Evolutionary conservation across 1,140 invertebrate genomes (phyloP).

Genomic region (Anastrepha ludens): DNA sequence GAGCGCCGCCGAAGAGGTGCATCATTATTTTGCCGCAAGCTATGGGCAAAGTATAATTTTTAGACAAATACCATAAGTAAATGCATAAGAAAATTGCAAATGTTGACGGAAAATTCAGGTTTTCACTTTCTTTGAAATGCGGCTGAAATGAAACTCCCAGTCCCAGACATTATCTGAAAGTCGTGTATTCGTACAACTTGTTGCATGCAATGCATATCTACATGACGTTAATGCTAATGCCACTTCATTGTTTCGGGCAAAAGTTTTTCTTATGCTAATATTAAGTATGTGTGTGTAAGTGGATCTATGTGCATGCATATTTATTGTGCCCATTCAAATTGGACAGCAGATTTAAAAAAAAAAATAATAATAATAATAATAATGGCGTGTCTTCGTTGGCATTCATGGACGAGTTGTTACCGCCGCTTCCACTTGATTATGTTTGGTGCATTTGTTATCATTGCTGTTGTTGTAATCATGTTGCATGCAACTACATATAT

Average conservation of each 20-base stretch:
- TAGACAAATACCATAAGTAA: neutral
- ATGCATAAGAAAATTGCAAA: conserved; percentile 29
- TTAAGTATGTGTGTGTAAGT: neutral
- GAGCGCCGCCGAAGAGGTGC: neutral
- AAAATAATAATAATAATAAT: neutral
- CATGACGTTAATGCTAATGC: neutral
- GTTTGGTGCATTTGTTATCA: neutral
- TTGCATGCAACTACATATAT: conserved; percentile 10
- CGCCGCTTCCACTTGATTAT: neutral
- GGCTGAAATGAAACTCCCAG: neutral
- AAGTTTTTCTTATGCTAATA: neutral
- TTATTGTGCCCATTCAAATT: neutral
- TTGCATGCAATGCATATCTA: conserved; percentile 19
- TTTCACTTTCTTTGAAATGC: conserved; percentile 39
- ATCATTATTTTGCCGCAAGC: neutral
- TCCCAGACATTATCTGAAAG: neutral
- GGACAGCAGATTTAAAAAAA: conserved; percentile 35
- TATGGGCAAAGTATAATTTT: neutral
- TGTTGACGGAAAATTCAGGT: conserved; percentile 26
- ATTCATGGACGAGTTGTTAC: neutral
- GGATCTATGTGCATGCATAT: neutral
- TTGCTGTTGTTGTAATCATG: neutral
- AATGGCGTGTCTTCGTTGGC: conserved; percentile 1
- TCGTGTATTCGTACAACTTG: neutral
- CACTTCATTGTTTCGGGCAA: neutral